Evolutionary conservation across 2,797 vertebrate genomes (phyloP), one percentile per base, ranked within the genome.

Genomic region (Lates japonicus): DNA sequence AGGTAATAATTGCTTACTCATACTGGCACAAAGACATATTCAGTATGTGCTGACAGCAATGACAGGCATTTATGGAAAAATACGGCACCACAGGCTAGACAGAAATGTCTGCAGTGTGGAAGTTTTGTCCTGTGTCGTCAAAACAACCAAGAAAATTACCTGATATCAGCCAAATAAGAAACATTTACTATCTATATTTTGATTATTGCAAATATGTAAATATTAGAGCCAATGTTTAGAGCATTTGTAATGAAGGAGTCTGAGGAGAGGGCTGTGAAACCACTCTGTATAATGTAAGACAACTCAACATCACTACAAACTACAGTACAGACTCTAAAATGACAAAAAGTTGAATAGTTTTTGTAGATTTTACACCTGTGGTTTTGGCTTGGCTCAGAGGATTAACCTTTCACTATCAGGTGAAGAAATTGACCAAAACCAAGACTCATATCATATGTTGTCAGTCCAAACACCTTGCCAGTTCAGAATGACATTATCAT

Each of bases 51-150:
- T 12, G 22, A 54, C 51, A 54, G 35, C 6, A 31, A 10, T 48
- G 62, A 29, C 25, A 19, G 64, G 16, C 48, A 20, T 22, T 55
- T 39, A 55, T 60, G 19, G n/a, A 65, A 57, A 66, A 48, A 51
- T 17, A 16, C 11, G 7, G 35, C 17, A 13, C n/a, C 25, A 25
- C n/a, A 22, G 25, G 25, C 25, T 55, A 31, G 52, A 55, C 52
- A 29, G 6, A 54, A 14, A 29, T 54, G 25, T 29, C 52, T 51
- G 49, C 49, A n/a, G 49, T 10, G 49, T 10, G 49, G 49, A 22
- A 51, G 11, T 51, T 51, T 44, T 51, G 11, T 17, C 44, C 39
- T 41, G 49, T 51, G 49, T 22, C 20, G 49, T 4, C 20, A 51
- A 51, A 51, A 51, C 5, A 10, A 22, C 20, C 20, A 51, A 4